phyloP scores from a whole-genome alignment of 2,113 vertebrate genomes.

The Lipophrys pholis region DNA sequence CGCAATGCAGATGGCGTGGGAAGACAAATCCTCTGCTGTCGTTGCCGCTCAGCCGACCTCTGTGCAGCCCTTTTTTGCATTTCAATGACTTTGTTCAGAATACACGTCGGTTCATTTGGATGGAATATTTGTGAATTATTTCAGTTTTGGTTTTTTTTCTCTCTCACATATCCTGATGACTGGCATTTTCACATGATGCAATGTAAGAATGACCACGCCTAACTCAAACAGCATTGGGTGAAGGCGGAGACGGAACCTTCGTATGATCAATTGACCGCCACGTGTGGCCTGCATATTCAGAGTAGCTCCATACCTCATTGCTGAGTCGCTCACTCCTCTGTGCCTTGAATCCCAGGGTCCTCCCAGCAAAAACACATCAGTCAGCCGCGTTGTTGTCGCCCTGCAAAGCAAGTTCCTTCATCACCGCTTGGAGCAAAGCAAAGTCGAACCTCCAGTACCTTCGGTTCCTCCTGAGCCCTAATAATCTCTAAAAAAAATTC shows the following conservation, averaged over 20 bases:
- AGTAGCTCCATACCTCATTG: too few species aligned
- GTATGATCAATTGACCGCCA: too few species aligned
- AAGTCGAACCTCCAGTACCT: too few species aligned
- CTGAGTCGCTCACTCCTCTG: background rate
- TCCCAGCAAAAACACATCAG: background rate
- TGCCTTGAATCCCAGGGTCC: background rate
- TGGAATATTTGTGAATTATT: too few species aligned
- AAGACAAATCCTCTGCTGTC: background rate
- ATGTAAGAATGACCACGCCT: too few species aligned
- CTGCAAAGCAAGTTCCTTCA: background rate
- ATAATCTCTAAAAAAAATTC: background rate
- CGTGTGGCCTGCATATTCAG: too few species aligned
- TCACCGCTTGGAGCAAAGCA: background rate
- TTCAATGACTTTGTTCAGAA: slow-evolving; percentile 23
- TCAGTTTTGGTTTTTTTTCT: too few species aligned
- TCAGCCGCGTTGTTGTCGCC: background rate
- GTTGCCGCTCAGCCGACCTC: slow-evolving; percentile 18
- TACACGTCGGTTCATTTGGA: background rate
- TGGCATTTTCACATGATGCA: too few species aligned
- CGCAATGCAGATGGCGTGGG: background rate
- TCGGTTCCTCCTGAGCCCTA: too few species aligned
- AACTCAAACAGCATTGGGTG: too few species aligned
- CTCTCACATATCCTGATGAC: too few species aligned
- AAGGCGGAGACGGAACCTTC: too few species aligned
- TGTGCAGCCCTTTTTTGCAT: slow-evolving; percentile 18